Evolutionary conservation across 1,140 invertebrate species (phyloP).

Genomic region (Sinella curviseta): DNA sequence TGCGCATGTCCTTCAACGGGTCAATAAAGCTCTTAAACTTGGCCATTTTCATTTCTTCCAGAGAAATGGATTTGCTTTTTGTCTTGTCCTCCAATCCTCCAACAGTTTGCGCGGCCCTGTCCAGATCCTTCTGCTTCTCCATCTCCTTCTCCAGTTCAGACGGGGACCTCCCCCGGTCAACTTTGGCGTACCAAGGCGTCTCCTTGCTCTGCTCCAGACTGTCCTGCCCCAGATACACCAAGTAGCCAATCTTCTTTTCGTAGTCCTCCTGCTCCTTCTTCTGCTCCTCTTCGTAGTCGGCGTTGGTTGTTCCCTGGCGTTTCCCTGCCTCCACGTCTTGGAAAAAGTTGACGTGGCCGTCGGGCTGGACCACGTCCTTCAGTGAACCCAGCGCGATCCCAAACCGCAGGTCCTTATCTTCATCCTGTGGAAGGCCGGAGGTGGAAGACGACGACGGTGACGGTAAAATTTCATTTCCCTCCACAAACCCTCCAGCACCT

Average conservation of each 20-base stretch:
- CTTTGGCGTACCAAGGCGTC: constrained; percentile 77
- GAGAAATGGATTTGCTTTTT: constrained; percentile 8
- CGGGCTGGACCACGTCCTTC: constrained; percentile 40
- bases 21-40: constrained; percentile 61
- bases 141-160: constrained; percentile 47
- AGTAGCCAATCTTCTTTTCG: constrained; percentile 94
- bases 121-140: constrained; percentile 15
- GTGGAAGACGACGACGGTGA: too few relatives aligned
- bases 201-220: constrained; percentile 79
- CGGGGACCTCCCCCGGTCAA: constrained; percentile 60
- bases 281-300: constrained; percentile 85
- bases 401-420: constrained; percentile 4
- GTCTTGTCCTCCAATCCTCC: constrained; percentile 11
- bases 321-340: constrained; percentile 75
- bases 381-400: constrained; percentile 36
- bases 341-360: constrained; percentile 87
- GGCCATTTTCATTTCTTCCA: constrained; percentile 54
- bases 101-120: constrained; percentile 55
- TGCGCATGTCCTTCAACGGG: constrained; percentile 72
- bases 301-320: constrained; percentile 65
- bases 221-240: constrained; percentile 94
- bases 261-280: constrained; percentile 93
- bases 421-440: neutral
- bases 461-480: neutral
- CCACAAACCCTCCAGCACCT: neutral